These are phyloP conservation scores for Chaenogobius annularis DNA, from an alignment of 2,113 vertebrate genomes.

Conservation along the genomic window DNA sequence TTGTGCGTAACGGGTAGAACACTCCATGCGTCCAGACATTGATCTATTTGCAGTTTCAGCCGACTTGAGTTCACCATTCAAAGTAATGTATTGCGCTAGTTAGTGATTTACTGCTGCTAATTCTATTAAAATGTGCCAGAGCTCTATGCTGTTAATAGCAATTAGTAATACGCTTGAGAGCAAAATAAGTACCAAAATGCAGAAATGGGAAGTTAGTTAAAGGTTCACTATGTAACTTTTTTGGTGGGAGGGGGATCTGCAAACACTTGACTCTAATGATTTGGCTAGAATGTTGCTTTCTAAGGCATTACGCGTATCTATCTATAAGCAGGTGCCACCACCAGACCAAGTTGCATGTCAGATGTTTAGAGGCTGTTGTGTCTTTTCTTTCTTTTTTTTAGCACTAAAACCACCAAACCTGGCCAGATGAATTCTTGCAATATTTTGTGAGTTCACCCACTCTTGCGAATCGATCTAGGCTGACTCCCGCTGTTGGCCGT, in stretches of 20 bases:
- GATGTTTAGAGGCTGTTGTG: no score
- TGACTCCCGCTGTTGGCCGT: no score
- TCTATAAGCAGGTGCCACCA: no score
- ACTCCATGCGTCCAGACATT: conserved; percentile 27
- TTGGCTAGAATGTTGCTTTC: no score
- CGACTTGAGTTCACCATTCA: conserved; percentile 34
- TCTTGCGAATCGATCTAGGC: no score
- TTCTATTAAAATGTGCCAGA: conserved; percentile 21
- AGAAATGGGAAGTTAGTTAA: background rate
- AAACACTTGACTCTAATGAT: no score
- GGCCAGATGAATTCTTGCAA: no score
- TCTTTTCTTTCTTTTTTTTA: no score
- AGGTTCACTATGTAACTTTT: background rate
- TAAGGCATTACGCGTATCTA: no score
- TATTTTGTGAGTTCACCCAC: no score
- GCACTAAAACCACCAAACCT: no score
- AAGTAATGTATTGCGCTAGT: conserved; percentile 28
- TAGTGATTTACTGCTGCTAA: conserved; percentile 19
- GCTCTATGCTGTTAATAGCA: conserved; percentile 8
- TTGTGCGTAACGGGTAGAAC: conserved; percentile 28
- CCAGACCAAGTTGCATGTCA: no score
- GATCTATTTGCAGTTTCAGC: conserved; percentile 52
- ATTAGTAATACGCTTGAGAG: background rate
- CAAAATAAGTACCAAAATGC: conserved; percentile 2
- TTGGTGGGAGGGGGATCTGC: background rate